Evolutionary conservation across 2,888 invertebrate genomes (phyloP), one percentile per base, ranked within the genome.

Genomic region (Lepidochrysops patricia): DNA sequence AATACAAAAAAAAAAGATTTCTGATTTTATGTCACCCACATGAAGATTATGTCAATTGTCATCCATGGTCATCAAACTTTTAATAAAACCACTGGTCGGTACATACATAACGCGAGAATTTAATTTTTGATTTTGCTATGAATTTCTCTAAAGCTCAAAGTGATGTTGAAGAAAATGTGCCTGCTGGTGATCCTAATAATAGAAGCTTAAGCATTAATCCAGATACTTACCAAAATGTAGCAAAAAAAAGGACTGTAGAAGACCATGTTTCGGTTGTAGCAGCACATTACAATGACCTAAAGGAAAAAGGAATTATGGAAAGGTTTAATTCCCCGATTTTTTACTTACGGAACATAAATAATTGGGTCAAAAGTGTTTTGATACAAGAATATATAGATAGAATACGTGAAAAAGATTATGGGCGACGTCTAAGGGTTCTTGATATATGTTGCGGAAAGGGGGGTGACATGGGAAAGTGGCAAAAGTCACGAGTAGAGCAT

Each of bases 391-490:
- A 94, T 81, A 86, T 92, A 71, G 92, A 87, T 65, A 93, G 92
- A 79, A 90, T 93, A 52, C 93, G 91, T 72, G 90, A 91, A 66
- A 93, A 92, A 70, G 91, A 91, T 64, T 90, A 92, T 65, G 93
- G 94, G n/a, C 90, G 91, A 59, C 90, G 92, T 0, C 70, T 96
- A 29, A 90, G 91, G 62, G 96, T 97, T 0, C 85, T 98, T 58
- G 99, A 99, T 79, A 93, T 99, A 90, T 97, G 98, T 70, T 98
- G 98, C 78, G 99, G 99, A 1, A 99, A 99, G 90, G 99, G 99
- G 19, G 99, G 99, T 1, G 99, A 99, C 82, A 89, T 99, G 34
- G 90, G 95, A n/a, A 99, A 99, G 82, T 99, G 99, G 97, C 92
- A 93, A 63, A 97, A 96, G 76, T 94, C 92, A 58, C 86, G 92